A percentile compares a stretch with the other conserved stretches of the same genome.
Conservation (phyloP, 2,888 invertebrate genomes). For the Drosophila lutescens region DNA sequence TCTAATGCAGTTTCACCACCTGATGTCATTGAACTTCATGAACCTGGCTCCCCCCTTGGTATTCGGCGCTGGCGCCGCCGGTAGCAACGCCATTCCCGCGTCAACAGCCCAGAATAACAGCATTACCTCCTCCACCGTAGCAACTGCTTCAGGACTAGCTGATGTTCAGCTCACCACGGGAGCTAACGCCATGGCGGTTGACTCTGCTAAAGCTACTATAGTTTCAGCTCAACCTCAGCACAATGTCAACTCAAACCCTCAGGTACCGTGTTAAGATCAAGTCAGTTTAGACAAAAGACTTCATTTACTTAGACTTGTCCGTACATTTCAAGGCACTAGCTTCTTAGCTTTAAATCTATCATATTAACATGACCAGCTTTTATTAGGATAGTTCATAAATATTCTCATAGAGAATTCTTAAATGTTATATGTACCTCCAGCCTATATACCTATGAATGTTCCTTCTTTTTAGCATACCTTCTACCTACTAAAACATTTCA, state of each 20-base stretch:
- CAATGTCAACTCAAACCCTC: slow-evolving; percentile 12
- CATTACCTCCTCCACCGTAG: slow-evolving; percentile 5
- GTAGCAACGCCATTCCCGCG: slow-evolving; percentile 3
- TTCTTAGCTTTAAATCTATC: too few species aligned
- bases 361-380: too few species aligned
- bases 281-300: too few species aligned
- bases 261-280: not conserved
- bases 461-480: too few species aligned
- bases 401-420: too few species aligned
- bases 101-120: slow-evolving; percentile 16
- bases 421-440: too few species aligned
- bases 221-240: slow-evolving; percentile 10
- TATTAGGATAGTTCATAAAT: too few species aligned
- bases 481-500: too few species aligned
- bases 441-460: too few species aligned
- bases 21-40: slow-evolving; percentile 97
- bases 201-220: slow-evolving; percentile 5
- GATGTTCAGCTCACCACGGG: slow-evolving; percentile 5
- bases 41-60: slow-evolving; percentile 94
- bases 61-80: slow-evolving; percentile 75
- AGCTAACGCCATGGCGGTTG: not conserved
- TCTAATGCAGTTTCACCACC: slow-evolving; percentile 94
- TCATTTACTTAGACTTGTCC: too few species aligned
- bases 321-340: too few species aligned
- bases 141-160: not conserved